Conservation (phyloP, 2,113 vertebrate species). For the Pipra filicauda region DNA sequence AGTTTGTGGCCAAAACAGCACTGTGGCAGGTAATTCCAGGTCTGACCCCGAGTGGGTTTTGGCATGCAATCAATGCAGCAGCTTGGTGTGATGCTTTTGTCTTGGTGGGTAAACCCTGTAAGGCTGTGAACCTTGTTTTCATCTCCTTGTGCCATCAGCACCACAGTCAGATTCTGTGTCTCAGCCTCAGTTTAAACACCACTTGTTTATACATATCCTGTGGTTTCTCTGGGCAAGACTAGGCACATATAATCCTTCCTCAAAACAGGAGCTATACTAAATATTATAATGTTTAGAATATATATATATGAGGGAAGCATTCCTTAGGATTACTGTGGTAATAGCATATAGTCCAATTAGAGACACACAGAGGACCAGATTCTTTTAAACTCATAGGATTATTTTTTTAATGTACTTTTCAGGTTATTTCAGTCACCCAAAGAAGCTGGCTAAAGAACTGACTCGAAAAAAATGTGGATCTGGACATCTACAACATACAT, state of each 20-base stretch:
- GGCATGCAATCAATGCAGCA: not conserved
- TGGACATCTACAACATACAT: not conserved
- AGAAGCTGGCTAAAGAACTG: not conserved
- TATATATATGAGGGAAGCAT: not conserved
- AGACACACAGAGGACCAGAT: not conserved
- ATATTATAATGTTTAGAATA: not conserved
- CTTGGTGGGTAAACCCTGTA: not conserved
- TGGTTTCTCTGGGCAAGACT: not conserved
- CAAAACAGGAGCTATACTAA: not conserved
- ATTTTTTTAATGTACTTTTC: not conserved
- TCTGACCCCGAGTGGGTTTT: not conserved
- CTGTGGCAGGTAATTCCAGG: not conserved
- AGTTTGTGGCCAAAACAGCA: not conserved
- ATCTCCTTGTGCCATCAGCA: not conserved
- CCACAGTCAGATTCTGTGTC: fast-evolving
- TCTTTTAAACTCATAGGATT: not conserved
- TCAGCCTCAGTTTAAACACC: not conserved
- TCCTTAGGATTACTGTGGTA: not conserved
- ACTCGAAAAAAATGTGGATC: not conserved
- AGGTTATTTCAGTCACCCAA: not conserved
- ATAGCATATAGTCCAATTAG: not conserved
- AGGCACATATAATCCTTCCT: not conserved
- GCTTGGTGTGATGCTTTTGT: not conserved
- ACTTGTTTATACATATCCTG: not conserved
- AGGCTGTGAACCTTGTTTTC: not conserved